A percentile compares a stretch with the other conserved stretches of the same genome.
Evolutionary conservation across 2,113 vertebrate genomes (phyloP).

Genomic region (Nannospalax galili): DNA sequence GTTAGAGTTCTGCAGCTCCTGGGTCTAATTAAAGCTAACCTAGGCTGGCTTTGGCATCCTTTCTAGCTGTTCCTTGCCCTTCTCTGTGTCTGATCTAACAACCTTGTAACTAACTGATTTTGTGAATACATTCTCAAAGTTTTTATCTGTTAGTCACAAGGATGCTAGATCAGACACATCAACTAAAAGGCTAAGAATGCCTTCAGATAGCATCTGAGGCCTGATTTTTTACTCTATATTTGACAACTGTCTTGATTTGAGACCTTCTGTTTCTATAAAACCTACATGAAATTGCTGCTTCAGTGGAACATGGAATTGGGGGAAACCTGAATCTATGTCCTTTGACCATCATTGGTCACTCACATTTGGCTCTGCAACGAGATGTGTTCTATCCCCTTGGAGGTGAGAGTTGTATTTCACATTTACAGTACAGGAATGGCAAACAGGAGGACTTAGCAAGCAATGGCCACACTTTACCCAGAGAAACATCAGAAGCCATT

Average conservation of each 20-base stretch:
- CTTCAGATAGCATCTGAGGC: background rate
- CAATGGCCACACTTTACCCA: too few relatives aligned
- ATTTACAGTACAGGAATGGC: background rate
- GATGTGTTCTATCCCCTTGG: background rate
- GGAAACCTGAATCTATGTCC: background rate
- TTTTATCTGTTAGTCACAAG: too few relatives aligned
- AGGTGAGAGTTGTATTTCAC: background rate
- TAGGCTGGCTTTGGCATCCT: too few relatives aligned
- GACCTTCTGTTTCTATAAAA: background rate
- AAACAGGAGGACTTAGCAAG: background rate
- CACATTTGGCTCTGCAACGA: background rate
- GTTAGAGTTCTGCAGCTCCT: too few relatives aligned
- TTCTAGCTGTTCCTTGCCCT: too few relatives aligned
- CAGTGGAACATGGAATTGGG: background rate
- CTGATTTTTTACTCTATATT: too few relatives aligned
- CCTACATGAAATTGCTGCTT: background rate
- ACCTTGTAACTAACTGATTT: too few relatives aligned
- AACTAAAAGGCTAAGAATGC: background rate
- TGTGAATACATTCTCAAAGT: too few relatives aligned
- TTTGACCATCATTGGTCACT: background rate
- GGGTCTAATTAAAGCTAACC: too few relatives aligned
- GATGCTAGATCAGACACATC: background rate
- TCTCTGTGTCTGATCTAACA: background rate
- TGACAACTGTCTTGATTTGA: too few relatives aligned
- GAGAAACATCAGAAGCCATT: background rate